Evolutionary conservation across 2,888 invertebrate genomes (phyloP).

Genomic region (Hemaris fuciformis): DNA sequence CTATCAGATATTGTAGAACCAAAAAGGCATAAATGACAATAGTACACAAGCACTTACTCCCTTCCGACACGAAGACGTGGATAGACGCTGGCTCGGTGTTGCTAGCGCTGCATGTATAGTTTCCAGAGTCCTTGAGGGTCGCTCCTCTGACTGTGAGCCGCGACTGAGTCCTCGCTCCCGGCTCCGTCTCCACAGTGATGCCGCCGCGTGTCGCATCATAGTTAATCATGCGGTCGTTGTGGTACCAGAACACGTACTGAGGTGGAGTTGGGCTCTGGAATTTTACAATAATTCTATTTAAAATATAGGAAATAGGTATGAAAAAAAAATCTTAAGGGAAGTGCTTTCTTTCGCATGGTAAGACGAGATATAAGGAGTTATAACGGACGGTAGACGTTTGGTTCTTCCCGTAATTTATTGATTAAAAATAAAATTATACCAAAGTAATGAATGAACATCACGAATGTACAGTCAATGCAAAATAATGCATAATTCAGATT

Average conservation of each 20-base stretch:
- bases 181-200: constrained; percentile 93
- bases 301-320: too few relatives aligned
- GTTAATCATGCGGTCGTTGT: constrained; percentile 96
- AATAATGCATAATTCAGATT: too few relatives aligned
- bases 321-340: too few relatives aligned
- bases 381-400: too few relatives aligned
- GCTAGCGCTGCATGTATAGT: constrained; percentile 94
- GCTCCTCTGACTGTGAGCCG: constrained; percentile 92
- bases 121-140: constrained; percentile 93
- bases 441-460: too few relatives aligned
- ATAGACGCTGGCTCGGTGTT: constrained; percentile 95
- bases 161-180: constrained; percentile 92
- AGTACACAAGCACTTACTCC: constrained; percentile 74
- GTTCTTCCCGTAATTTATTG: too few relatives aligned
- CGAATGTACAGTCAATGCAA: too few relatives aligned
- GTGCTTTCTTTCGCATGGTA: too few relatives aligned
- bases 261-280: constrained; percentile 95
- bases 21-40: too few relatives aligned
- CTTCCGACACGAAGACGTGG: constrained; percentile 95
- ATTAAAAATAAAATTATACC: too few relatives aligned
- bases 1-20: too few relatives aligned
- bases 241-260: constrained; percentile 97
- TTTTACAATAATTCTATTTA: neutral
- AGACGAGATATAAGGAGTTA: too few relatives aligned
- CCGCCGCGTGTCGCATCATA: constrained; percentile 91